Evolutionary conservation across 2,888 invertebrate genomes (phyloP).

Genomic region (Hypomecis punctinalis): DNA sequence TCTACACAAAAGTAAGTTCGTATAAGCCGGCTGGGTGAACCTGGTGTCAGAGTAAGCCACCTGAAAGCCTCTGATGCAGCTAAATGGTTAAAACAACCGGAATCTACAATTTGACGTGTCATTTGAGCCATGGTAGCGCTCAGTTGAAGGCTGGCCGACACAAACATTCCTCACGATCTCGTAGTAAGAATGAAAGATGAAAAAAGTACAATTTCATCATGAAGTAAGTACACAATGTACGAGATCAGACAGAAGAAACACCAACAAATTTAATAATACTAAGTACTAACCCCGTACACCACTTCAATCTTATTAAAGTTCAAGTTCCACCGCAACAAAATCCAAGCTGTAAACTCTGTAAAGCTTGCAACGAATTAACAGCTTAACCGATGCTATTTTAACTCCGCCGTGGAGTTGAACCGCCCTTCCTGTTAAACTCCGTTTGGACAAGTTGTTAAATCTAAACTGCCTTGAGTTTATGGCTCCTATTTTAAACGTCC

Average conservation of each 20-base stretch:
- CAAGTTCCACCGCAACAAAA: constrained; percentile 17
- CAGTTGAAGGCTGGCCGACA: neutral
- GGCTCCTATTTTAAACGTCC: constrained; percentile 29
- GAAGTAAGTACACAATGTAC: too few relatives aligned
- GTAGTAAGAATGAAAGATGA: too few relatives aligned
- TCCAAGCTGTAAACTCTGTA: constrained; percentile 11
- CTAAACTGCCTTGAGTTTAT: constrained; percentile 28
- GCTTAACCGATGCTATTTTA: constrained; percentile 39
- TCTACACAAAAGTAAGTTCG: constrained; percentile 8
- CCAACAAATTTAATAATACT: constrained; percentile 1
- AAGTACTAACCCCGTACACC: neutral
- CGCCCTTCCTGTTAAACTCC: constrained; percentile 34
- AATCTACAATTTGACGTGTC: neutral
- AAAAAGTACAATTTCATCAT: too few relatives aligned
- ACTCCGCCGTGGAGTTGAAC: constrained; percentile 37
- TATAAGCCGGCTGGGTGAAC: too few relatives aligned
- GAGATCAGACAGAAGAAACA: neutral
- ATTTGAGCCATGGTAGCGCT: too few relatives aligned
- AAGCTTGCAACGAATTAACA: constrained; percentile 34
- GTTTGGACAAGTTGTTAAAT: constrained; percentile 35
- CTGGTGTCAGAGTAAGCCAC: too few relatives aligned
- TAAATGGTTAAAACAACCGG: too few relatives aligned
- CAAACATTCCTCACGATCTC: too few relatives aligned
- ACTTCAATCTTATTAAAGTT: constrained; percentile 20
- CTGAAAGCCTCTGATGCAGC: too few relatives aligned